Conservation (phyloP, 2,888 invertebrate species). For the Bruchidius siliquastri region DNA sequence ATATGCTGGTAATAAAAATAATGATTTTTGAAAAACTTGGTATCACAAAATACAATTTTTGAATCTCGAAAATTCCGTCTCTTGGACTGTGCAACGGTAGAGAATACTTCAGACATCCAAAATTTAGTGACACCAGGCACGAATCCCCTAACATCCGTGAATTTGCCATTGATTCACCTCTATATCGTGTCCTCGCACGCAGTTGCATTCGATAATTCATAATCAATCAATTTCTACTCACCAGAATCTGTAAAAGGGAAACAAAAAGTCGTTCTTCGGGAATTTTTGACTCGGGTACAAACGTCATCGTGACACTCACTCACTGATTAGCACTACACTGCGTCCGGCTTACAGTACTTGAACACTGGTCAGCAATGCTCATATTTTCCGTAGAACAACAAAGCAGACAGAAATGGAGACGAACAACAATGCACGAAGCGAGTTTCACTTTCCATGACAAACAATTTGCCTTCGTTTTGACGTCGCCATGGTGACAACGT, state of each 20-base stretch:
- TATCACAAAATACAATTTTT: no score
- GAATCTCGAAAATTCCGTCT: no score
- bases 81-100: no score
- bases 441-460: constrained; percentile 17
- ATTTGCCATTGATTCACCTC: neutral
- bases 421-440: neutral
- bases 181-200: neutral
- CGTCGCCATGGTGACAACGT: constrained; percentile 12
- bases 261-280: constrained; percentile 8
- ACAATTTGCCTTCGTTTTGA: constrained; percentile 7
- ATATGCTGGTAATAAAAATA: no score
- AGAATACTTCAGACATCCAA: no score
- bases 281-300: constrained; percentile 14
- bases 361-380: neutral
- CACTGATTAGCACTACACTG: neutral
- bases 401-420: neutral
- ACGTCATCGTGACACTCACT: constrained; percentile 17
- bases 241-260: constrained; percentile 9
- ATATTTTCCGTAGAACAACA: constrained; percentile 1
- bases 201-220: constrained; percentile 1
- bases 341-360: neutral
- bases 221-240: constrained; percentile 4
- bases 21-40: no score
- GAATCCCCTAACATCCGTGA: neutral
- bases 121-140: no score